phyloP scores from a whole-genome alignment of 2,888 invertebrate genomes.

The Hyposoter didymator region DNA sequence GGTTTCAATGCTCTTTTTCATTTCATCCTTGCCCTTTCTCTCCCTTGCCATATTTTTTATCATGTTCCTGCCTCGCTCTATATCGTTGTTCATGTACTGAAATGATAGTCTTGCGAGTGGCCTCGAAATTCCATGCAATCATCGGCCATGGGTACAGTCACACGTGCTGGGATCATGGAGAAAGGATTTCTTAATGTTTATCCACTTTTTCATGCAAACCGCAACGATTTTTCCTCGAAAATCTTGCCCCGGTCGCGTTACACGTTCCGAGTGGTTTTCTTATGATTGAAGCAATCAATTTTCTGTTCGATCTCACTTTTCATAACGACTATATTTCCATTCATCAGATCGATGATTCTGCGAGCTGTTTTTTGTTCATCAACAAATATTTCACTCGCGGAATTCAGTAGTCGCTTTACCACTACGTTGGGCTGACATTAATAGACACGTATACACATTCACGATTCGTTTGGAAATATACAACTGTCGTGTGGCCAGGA shows the following conservation, averaged over 20 bases:
- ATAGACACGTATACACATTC: conserved; percentile 2
- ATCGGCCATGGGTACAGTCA: conserved; percentile 79
- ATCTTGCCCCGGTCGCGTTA: background rate
- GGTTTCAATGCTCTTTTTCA: conserved; percentile 40
- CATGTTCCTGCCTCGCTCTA: conserved; percentile 16
- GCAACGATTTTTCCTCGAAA: background rate
- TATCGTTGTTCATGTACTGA: conserved; percentile 52
- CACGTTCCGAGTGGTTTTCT: background rate
- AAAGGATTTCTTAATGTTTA: conserved; percentile 10
- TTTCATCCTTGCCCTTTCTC: conserved; percentile 8
- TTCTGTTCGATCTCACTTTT: background rate
- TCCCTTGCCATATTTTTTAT: conserved; percentile 55
- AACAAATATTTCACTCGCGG: background rate
- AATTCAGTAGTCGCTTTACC: background rate
- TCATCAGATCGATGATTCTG: background rate
- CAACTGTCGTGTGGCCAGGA: conserved; percentile 43
- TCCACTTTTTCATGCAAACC: background rate
- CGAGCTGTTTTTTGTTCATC: background rate
- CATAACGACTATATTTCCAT: background rate
- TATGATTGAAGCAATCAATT: background rate
- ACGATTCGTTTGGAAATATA: conserved; percentile 53
- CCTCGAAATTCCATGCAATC: conserved; percentile 80
- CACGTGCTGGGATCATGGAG: conserved; percentile 82
- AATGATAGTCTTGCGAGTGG: conserved; percentile 71
- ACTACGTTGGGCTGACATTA: background rate